phyloP scores from a whole-genome alignment of 2,797 vertebrate genomes.

The Pantherophis vulpinus region DNA sequence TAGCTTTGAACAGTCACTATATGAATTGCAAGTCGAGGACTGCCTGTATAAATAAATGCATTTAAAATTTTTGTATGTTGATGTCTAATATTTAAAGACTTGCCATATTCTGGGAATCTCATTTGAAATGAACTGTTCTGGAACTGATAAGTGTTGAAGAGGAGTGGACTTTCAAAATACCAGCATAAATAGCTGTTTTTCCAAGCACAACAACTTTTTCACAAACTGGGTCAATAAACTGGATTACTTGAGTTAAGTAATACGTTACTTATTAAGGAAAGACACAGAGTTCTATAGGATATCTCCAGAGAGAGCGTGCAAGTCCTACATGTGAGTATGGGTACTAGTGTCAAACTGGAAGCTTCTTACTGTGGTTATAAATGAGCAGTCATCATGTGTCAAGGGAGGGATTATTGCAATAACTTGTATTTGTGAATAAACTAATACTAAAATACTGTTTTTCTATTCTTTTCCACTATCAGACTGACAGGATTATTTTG shows the following conservation, averaged over 20 bases:
- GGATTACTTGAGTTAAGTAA: conserved; percentile 38
- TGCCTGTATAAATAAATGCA: conserved; percentile 39
- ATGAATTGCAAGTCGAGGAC: background rate
- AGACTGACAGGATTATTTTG: background rate
- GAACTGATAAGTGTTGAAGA: background rate
- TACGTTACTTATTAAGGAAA: conserved; percentile 52
- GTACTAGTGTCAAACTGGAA: conserved; percentile 55
- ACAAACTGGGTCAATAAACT: background rate
- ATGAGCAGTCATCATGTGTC: conserved; percentile 62
- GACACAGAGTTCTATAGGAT: conserved; percentile 52
- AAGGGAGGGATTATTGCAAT: conserved; percentile 77
- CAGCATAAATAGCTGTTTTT: background rate
- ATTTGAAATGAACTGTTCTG: background rate
- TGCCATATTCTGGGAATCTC: background rate
- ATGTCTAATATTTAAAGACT: conserved; percentile 46
- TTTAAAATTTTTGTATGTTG: conserved; percentile 21
- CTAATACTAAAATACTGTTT: background rate
- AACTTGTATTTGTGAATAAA: conserved; percentile 55
- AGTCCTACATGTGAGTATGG: conserved; percentile 30
- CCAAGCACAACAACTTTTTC: background rate
- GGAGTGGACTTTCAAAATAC: background rate
- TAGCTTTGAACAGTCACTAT: background rate
- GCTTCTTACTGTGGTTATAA: conserved; percentile 61
- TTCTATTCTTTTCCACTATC: background rate
- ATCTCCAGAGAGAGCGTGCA: conserved; percentile 46